Conservation (phyloP, 2,113 vertebrate species). For the Spea bombifrons region DNA sequence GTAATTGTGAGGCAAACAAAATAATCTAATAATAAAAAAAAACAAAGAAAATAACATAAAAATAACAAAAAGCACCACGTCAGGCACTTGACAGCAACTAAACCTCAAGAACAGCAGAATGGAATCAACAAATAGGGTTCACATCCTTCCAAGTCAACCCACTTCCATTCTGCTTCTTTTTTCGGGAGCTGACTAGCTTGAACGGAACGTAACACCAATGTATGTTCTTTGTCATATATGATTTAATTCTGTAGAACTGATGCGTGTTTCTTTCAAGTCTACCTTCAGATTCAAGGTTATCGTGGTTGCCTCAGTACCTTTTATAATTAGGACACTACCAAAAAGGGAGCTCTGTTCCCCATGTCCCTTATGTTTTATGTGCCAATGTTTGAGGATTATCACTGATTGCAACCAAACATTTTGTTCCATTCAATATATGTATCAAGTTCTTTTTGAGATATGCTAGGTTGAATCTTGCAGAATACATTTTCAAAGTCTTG, state of each 20-base stretch:
- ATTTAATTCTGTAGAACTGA: slow-evolving; percentile 69
- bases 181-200: slow-evolving; percentile 76
- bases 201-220: slow-evolving; percentile 76
- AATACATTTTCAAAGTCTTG: slow-evolving; percentile 99
- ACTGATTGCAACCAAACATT: slow-evolving; percentile 99
- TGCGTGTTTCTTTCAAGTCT: slow-evolving; percentile 75
- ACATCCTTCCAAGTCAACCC: slow-evolving; percentile 76
- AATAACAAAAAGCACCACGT: slow-evolving; percentile 89
- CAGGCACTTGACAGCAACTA: slow-evolving; percentile 99
- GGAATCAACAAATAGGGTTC: slow-evolving; percentile 84
- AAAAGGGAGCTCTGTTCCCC: slow-evolving; percentile 75
- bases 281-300: slow-evolving; percentile 73
- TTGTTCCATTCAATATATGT: slow-evolving; percentile 99
- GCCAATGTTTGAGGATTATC: slow-evolving; percentile 71
- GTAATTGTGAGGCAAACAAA: slow-evolving; percentile 93
- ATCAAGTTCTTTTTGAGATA: slow-evolving; percentile 98
- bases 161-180: slow-evolving; percentile 76
- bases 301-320: slow-evolving; percentile 70
- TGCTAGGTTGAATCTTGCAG: slow-evolving; percentile 99
- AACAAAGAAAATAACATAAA: slow-evolving; percentile 51
- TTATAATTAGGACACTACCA: slow-evolving; percentile 71
- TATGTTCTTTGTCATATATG: slow-evolving; percentile 70
- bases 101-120: slow-evolving; percentile 98
- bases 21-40: slow-evolving; percentile 53
- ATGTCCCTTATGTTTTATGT: slow-evolving; percentile 70